phyloP scores from a whole-genome alignment of 2,888 invertebrate genomes.

The Rosalia funebris region DNA sequence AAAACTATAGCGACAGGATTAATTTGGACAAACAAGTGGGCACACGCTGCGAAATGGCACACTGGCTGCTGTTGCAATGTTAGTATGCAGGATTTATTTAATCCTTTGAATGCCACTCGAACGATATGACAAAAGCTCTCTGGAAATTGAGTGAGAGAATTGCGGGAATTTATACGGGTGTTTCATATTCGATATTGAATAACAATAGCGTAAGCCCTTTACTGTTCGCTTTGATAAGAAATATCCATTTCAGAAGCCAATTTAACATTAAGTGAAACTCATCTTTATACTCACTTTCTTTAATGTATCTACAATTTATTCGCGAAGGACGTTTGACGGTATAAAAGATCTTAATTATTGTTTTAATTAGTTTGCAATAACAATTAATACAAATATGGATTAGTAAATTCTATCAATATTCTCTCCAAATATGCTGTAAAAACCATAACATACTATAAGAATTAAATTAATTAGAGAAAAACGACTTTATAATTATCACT shows the following conservation, averaged over 20 bases:
- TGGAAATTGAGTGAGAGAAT: conserved; percentile 44
- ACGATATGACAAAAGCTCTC: conserved; percentile 44
- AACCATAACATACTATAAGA: no score
- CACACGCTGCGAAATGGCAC: conserved; percentile 14
- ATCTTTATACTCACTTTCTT: conserved; percentile 11
- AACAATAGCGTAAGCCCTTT: conserved; percentile 49
- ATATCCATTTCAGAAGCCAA: conserved; percentile 45
- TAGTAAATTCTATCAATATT: no score
- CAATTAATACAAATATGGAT: no score
- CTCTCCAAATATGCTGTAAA: no score
- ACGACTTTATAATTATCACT: no score
- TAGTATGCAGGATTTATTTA: conserved; percentile 49
- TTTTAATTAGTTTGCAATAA: no score
- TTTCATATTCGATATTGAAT: conserved; percentile 52
- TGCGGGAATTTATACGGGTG: conserved; percentile 51
- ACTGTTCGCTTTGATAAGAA: conserved; percentile 47
- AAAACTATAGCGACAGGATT: conserved; percentile 9
- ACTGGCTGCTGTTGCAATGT: conserved; percentile 27
- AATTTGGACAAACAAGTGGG: conserved; percentile 11
- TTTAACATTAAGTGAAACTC: conserved; percentile 26
- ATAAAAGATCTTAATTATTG: no score
- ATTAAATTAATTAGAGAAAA: no score
- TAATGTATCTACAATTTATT: no score
- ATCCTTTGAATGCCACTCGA: conserved; percentile 46
- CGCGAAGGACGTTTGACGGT: no score